Percentiles rank a stretch among this genome's conserved stretches.
phyloP scores from a whole-genome alignment of 1,140 invertebrate genomes.

The Drosophila bipectinata region DNA sequence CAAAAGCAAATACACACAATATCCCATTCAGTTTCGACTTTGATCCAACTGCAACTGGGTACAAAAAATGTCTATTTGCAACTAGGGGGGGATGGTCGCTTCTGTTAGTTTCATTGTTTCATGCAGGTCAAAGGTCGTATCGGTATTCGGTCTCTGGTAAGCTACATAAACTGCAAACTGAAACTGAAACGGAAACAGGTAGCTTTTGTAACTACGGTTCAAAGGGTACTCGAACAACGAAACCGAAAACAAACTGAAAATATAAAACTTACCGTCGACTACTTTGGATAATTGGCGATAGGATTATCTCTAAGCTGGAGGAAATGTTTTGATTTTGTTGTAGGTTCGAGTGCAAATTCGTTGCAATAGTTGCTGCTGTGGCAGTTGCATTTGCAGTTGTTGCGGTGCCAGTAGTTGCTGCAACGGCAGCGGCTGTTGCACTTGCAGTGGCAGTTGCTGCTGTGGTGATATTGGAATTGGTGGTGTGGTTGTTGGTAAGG shows the following conservation, averaged over 20 bases:
- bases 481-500: conserved; percentile 29
- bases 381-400: conserved; percentile 22
- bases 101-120: conserved; percentile 26
- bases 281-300: conserved; percentile 84
- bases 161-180: conserved; percentile 36
- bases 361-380: conserved; percentile 41
- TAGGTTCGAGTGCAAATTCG: conserved; percentile 69
- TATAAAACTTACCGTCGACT: conserved; percentile 83
- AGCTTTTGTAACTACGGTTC: conserved; percentile 26
- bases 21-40: conserved; percentile 17
- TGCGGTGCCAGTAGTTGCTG: conserved; percentile 30
- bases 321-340: conserved; percentile 83
- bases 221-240: conserved; percentile 27
- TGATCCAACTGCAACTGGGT: conserved; percentile 13
- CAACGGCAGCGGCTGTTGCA: conserved; percentile 29
- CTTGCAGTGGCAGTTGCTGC: conserved; percentile 37
- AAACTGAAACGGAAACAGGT: conserved; percentile 11
- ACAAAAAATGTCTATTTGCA: conserved; percentile 36
- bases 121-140: conserved; percentile 56
- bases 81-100: conserved; percentile 17
- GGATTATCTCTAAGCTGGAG: conserved; percentile 84
- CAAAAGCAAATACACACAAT: conserved; percentile 22
- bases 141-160: conserved; percentile 43
- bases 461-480: conserved; percentile 32
- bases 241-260: conserved; percentile 53